Evolutionary conservation across 1,140 invertebrate genomes (phyloP).

Genomic region (Elymnias hypermnestra): DNA sequence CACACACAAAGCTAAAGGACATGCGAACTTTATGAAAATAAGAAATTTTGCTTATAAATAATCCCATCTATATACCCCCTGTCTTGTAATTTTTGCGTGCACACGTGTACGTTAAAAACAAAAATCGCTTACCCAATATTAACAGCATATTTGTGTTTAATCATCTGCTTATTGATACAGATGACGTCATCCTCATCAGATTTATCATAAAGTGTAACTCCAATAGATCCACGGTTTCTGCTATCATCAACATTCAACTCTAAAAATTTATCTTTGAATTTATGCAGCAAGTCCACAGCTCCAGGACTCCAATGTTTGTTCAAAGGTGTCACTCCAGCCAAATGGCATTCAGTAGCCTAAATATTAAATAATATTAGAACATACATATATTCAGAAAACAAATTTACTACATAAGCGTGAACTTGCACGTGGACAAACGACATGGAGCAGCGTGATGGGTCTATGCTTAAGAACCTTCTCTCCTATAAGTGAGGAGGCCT

Average conservation of each 20-base stretch:
- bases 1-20: not conserved
- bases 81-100: too few species aligned
- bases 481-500: too few species aligned
- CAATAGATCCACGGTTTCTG: conserved; percentile 38
- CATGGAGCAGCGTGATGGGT: too few species aligned
- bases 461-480: too few species aligned
- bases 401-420: too few species aligned
- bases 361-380: not conserved
- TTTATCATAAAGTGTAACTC: conserved; percentile 47
- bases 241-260: conserved; percentile 53
- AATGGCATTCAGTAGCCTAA: conserved; percentile 55
- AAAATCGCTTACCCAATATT: conserved; percentile 59
- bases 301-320: conserved; percentile 53
- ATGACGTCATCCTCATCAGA: conserved; percentile 33
- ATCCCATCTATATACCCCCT: too few species aligned
- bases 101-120: too few species aligned
- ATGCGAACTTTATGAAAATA: not conserved
- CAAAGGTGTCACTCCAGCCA: conserved; percentile 51
- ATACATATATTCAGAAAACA: too few species aligned
- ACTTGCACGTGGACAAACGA: too few species aligned
- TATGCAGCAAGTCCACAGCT: conserved; percentile 39
- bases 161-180: conserved; percentile 55
- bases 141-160: conserved; percentile 55
- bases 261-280: conserved; percentile 30
- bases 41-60: not conserved